Evolutionary conservation across 92 coral and sea anemone genomes (phyloP), one percentile per base, ranked within the genome.

Genomic region (Scolanthus callimorphus): DNA sequence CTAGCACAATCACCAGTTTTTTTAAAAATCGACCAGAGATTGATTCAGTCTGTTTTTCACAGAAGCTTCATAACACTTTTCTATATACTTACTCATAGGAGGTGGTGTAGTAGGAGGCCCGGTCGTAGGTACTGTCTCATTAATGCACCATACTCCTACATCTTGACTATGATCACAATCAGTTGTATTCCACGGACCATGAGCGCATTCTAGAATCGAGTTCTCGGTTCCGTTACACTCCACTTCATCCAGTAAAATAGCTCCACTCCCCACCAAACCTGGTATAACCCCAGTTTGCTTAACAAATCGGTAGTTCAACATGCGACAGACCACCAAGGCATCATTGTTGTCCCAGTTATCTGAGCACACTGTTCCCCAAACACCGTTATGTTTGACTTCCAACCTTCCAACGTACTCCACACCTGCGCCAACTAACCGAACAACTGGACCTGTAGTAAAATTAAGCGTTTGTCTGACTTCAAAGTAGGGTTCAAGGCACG

Each of bases 181-280:
- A 10, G 51, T 31, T 27, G 25, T 52, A 1, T 76, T 69, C 83
- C 78, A 73, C 2, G 74, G 67, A 15, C 3, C 51, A 63, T 55
- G 74, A 13, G 74, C 61, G 34, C 92, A 85, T 1, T 51, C 70
- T 31, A 31, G 46, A 12, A 85, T 27, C 11, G 75, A 55, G 11
- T 28, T 27, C 57, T 85, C 92, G 15, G 30, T 58, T 11, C 92
- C 92, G 11, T 63, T 63, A 44, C 92, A 85, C n/a, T 65, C 67
- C 3, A 70, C 86, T 3, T 85, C 79, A 76, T 85, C 83, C 68
- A 80, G 17, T 56, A 63, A 57, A 27, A 80, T 74, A 0, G 59
- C 37, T 21, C 76, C 83, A 43, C 51, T 56, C 0, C 86, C 80
- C 17, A 39, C 49, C 0, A 69, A 49, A 1, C 6, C 29, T 15